Evolutionary conservation across 1,140 invertebrate genomes (phyloP), one percentile per base, ranked within the genome.

Genomic region (Lordiphosa clarofinis): DNA sequence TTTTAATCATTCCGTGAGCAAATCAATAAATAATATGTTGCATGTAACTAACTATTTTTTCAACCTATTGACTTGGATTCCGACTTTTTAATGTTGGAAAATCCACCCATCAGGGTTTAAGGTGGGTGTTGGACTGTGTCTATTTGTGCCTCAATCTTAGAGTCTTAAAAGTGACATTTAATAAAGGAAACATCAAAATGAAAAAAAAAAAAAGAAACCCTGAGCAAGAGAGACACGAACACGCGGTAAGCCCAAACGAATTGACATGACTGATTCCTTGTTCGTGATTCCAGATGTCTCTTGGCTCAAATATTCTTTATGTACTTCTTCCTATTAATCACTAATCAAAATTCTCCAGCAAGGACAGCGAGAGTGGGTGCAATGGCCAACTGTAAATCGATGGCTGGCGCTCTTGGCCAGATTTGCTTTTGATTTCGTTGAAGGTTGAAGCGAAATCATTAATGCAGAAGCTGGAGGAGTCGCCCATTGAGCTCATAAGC

Each of bases 401-500:
- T 43, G 21, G 42, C 8, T 52, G 19, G 12, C 28, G 48, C 48
- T 35, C 42, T 53, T 53, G 50, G 19, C 35, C 36, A 28, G 50
- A 53, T 42, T 53, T 53, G 10, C 50, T 42, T 53, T 48, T 31
- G 50, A 53, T 42, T 53, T 53, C 50, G 37, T 39, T 19, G 48
- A 36, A 6, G 36, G 35, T 15, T 15, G 13, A 50, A 50, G 37
- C 37, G 36, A 50, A 50, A 50, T 37, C 48, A 44, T 44, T 44
- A 44, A 44, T 44, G 42, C 42, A 44, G 21, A 24, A 44, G 15
- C 24, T 44, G 42, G 42, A 24, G 21, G 12, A 40, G 38, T 9
- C 42, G 53, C 39, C 48, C 21, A 52, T 52, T 52, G 39, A 43
- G 52, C 52, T 54, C 19, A 54, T 54, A 54, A 54, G 52, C 52